Conservation (phyloP, 1,140 invertebrate genomes). For the Gryllus bimaculatus region DNA sequence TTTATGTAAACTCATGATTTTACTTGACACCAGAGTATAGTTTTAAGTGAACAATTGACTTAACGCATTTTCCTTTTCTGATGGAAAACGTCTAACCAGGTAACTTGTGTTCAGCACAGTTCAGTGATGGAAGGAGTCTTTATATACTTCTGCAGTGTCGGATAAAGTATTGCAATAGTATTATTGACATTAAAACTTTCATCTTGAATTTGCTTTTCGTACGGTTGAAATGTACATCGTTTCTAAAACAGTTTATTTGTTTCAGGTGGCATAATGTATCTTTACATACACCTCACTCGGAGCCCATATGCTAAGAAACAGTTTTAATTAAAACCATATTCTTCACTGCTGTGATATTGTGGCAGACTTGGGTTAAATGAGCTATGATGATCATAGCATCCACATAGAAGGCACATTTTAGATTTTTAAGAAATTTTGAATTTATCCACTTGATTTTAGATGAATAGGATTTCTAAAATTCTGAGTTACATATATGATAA, state of each 20-base stretch:
- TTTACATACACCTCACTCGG: background rate
- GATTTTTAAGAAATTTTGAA: background rate
- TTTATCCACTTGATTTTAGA: background rate
- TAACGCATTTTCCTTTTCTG: too few species aligned
- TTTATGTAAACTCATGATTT: too few species aligned
- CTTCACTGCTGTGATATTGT: background rate
- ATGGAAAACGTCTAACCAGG: too few species aligned
- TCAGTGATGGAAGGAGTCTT: too few species aligned
- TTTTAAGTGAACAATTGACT: too few species aligned
- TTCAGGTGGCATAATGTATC: conserved; percentile 14
- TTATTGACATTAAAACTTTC: too few species aligned
- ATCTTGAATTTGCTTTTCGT: too few species aligned
- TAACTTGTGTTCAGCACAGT: too few species aligned
- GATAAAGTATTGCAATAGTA: too few species aligned
- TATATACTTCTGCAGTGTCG: too few species aligned
- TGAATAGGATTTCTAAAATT: background rate
- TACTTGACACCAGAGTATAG: too few species aligned
- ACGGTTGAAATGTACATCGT: background rate
- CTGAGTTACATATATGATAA: background rate
- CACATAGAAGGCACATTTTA: background rate
- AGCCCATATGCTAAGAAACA: background rate
- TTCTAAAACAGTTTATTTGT: background rate
- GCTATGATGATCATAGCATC: background rate
- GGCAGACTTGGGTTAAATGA: background rate
- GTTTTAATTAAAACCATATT: background rate